Base-by-base conservation (phyloP, 2,797 vertebrate genomes). In the Microctenopoma steveboyesi region DNA sequence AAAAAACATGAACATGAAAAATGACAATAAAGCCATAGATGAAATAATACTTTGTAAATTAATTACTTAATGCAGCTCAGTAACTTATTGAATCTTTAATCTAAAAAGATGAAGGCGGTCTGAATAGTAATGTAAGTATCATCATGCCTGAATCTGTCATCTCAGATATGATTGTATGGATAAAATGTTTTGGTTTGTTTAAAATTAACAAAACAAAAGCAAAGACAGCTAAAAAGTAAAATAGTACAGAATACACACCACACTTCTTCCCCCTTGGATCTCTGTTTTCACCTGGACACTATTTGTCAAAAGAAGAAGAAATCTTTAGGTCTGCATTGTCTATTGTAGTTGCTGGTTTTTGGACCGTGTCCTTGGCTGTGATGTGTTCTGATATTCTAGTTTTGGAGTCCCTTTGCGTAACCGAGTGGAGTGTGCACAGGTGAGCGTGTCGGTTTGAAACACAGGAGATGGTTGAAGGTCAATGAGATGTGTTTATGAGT, bases 381-480 rank as follows among this genome's bases (percentile, higher is more conserved):
- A n/a, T 42, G 54, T 46, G 42, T 43, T 62, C 45, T 2, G n/a
- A 61, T 47, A 47, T 59, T 74, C 72, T 7, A 28, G 66, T 49
- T 83, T 79, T 51, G 14, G 56, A 40, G 35, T 56, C 63, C 54
- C 58, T 47, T 64, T 69, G 79, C 48, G 51, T 64, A 39, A 56
- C 59, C 33, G 49, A 3, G 37, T 16, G 52, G 28, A 48, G 13
- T 18, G n/a, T 18, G 33, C 27, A 72, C 33, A 48, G 72, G 49
- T 65, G 76, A 74, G 68, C 30, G 2, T 46, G 69, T 71, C 13
- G 1, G n/a, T 43, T 49, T 28, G 48, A 78, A 60, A 64, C 33
- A 14, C 52, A 7, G 54, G 42, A 74, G 61, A 51, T 3, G 4
- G 50, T 7, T 85, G 78, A 88, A 88, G 87, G 87, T 84, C 78